Base-by-base conservation (phyloP, 2,113 vertebrate genomes). In the Leucopternis melanops region DNA sequence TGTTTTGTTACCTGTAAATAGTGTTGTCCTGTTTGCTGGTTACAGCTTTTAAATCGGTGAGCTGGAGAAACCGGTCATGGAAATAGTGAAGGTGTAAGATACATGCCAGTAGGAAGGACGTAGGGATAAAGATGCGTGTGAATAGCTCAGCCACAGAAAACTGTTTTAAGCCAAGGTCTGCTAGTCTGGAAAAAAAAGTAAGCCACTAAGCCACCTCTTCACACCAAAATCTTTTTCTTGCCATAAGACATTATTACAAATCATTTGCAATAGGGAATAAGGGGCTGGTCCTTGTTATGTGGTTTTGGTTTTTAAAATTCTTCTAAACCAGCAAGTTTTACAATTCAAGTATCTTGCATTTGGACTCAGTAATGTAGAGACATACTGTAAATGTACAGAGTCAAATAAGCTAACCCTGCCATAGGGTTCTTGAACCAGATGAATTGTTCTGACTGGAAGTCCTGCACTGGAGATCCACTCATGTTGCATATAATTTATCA, bases 1-100 rank as follows among this genome's bases (percentile, higher is more conserved):
- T 22, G 4, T 10, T 78, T 50, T 16, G 98, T 98, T 97, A 99
- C 99, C 99, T 99, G 98, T 99, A 99, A 97, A 99, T 98, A 52
- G 98, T 98, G 97, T 98, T 99, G 96, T 99, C 98, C 92, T 99
- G 98, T 97, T 99, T 99, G 95, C 98, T 98, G 96, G 98, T 98
- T 72, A 99, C 98, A 79, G 99, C 98, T 97, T 99, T 99, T 40
- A 99, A 98, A 98, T 99, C 99, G 5, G 99, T 99, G 96, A 99
- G 99, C 95, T 98, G 96, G 18, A 99, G 99, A 95, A 99, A 99
- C 40, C 92, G 98, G 81, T 99, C 98, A 55, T 99, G 99, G 97
- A 99, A 99, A 89, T 99, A 99, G 98, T 99, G 99, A 84, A 99
- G 98, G 97, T 99, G 99, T 80, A 99, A 98, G 83, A 99, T 99